These are phyloP conservation scores for Botrylloides violaceus DNA, from an alignment of 23 tunicate genomes.

Conservation along the genomic window DNA sequence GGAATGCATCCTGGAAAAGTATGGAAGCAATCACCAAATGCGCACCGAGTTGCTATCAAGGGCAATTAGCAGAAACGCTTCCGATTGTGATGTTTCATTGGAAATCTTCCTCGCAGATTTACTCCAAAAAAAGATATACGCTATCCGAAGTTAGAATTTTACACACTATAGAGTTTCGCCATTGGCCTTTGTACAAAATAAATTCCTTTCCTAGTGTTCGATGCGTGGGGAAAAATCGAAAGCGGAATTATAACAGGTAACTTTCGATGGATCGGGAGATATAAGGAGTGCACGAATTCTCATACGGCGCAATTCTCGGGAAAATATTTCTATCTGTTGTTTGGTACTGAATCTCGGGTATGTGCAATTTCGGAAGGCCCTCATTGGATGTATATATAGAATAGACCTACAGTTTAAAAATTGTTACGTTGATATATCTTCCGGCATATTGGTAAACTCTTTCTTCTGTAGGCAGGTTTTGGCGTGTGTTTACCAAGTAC, in stretches of 20 bases:
- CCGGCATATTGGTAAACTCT: too few species aligned
- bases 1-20: too few species aligned
- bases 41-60: too few species aligned
- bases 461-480: too few species aligned
- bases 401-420: too few species aligned
- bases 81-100: neutral
- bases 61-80: too few species aligned
- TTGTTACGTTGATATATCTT: too few species aligned
- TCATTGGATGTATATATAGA: too few species aligned
- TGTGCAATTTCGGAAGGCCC: too few species aligned
- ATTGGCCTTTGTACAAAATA: neutral
- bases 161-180: too few species aligned
- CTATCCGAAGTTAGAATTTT: neutral
- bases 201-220: slow-evolving; percentile 12
- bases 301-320: slow-evolving; percentile 3
- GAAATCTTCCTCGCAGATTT: neutral
- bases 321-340: slow-evolving; percentile 1
- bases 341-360: neutral
- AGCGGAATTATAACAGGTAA: slow-evolving; percentile 22
- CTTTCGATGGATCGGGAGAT: slow-evolving; percentile 18
- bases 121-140: neutral
- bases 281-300: slow-evolving; percentile 10
- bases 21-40: too few species aligned
- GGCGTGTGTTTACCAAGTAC: neutral
- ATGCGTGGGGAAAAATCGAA: slow-evolving; percentile 27